Percentiles rank a stretch among this genome's conserved stretches.
These are phyloP conservation scores for Subanguina moxae DNA, from an alignment of 1,140 invertebrate species.

Conservation along the genomic window DNA sequence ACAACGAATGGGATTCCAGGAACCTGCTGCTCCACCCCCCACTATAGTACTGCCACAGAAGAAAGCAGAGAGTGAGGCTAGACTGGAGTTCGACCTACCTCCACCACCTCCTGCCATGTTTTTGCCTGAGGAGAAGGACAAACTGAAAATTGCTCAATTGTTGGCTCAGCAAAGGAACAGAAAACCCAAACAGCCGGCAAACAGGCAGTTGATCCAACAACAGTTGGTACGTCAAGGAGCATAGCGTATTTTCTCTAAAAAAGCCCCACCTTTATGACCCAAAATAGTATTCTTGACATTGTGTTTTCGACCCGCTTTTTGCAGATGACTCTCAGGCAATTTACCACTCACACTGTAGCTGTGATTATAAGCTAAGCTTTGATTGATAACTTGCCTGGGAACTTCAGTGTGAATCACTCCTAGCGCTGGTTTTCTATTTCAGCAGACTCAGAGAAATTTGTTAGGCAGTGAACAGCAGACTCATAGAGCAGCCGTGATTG, in stretches of 20 bases:
- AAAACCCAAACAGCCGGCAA: background rate
- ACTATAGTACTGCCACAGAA: conserved; percentile 7
- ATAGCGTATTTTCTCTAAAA: no score
- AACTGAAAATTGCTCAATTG: conserved; percentile 18
- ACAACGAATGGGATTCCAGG: background rate
- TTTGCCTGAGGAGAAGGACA: conserved; percentile 24
- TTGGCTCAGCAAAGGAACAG: conserved; percentile 12
- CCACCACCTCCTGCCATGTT: conserved; percentile 29
- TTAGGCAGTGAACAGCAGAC: background rate
- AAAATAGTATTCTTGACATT: no score
- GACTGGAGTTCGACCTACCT: conserved; percentile 28
- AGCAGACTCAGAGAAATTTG: background rate
- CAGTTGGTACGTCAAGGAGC: no score
- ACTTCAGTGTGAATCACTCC: background rate
- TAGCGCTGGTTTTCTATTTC: background rate
- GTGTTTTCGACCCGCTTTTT: no score
- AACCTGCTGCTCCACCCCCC: conserved; percentile 11
- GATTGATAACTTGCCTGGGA: background rate
- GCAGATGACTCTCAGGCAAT: no score
- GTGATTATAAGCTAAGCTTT: no score
- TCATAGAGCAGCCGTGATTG: background rate
- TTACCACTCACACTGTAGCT: no score
- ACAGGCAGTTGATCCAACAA: conserved; percentile 24
- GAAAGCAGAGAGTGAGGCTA: background rate
- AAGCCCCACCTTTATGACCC: no score